phyloP scores from a whole-genome alignment of 1,140 invertebrate genomes.

The Trypoxylus dichotomus region DNA sequence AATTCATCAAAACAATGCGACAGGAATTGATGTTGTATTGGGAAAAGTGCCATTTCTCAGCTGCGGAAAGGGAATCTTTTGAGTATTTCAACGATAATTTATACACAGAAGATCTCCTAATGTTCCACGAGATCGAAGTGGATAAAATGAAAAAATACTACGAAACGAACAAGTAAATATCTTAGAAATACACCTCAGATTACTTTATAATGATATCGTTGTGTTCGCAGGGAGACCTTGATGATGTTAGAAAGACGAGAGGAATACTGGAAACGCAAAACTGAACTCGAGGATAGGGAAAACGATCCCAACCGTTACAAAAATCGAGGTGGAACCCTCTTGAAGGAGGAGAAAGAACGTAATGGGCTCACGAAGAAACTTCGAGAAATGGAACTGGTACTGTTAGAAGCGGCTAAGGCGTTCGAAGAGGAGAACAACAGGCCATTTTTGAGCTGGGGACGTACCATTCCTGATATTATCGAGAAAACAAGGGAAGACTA shows the following conservation, averaged over 20 bases:
- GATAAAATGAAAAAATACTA: conserved; percentile 67
- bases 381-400: conserved; percentile 61
- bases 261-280: not conserved
- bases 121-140: conserved; percentile 72
- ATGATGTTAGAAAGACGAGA: not conserved
- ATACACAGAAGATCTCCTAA: conserved; percentile 74
- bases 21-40: conserved; percentile 69
- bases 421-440: conserved; percentile 58
- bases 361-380: not conserved
- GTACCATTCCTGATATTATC: conserved; percentile 44
- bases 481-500: conserved; percentile 34
- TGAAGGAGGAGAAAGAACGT: conserved; percentile 11
- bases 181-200: not conserved
- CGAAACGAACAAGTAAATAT: conserved; percentile 63
- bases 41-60: conserved; percentile 69
- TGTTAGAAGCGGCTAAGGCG: conserved; percentile 58
- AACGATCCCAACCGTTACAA: conserved; percentile 16
- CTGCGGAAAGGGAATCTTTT: conserved; percentile 64
- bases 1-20: conserved; percentile 68
- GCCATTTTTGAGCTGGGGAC: conserved; percentile 62
- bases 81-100: conserved; percentile 60
- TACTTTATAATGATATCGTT: not conserved
- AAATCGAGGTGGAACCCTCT: not conserved
- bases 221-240: not conserved
- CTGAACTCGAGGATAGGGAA: conserved; percentile 2